phyloP scores from a whole-genome alignment of 2,113 vertebrate species.

The Cinclus mexicanus region DNA sequence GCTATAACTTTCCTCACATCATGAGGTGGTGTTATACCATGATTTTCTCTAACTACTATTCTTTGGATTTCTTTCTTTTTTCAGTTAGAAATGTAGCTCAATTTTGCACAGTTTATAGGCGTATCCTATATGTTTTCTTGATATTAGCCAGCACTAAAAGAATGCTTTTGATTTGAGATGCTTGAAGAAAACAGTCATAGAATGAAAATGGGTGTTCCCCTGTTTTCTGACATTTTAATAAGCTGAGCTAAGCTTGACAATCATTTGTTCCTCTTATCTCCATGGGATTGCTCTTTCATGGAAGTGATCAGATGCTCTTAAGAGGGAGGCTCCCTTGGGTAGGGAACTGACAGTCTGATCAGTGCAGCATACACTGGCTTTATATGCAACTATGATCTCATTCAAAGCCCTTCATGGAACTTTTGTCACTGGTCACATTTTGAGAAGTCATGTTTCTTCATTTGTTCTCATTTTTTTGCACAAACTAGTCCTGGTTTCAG shows the following conservation, averaged over 20 bases:
- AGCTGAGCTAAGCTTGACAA: conserved; percentile 21
- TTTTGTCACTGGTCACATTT: not conserved
- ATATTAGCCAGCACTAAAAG: not conserved
- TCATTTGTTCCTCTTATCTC: not conserved
- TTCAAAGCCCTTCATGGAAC: not conserved
- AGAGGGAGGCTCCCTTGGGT: not conserved
- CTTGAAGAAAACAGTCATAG: not conserved
- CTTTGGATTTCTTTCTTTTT: not conserved
- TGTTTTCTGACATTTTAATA: conserved; percentile 4
- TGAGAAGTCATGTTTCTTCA: not conserved
- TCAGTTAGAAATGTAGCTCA: not conserved
- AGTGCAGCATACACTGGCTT: not conserved
- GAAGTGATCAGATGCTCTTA: not conserved
- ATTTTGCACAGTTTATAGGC: not conserved
- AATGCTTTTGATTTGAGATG: not conserved
- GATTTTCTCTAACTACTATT: not conserved
- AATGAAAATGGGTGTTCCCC: conserved; percentile 11
- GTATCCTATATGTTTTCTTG: not conserved
- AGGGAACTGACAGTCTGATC: not conserved
- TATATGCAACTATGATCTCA: not conserved
- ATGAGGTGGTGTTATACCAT: not conserved
- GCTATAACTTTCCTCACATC: not conserved
- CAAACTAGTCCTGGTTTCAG: not conserved
- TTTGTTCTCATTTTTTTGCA: not conserved
- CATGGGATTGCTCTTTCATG: not conserved